A percentile compares a stretch with the other conserved stretches of the same genome.
These are phyloP conservation scores for Cyclopterus lumpus DNA, from an alignment of 2,797 vertebrate species.

Conservation along the genomic window DNA sequence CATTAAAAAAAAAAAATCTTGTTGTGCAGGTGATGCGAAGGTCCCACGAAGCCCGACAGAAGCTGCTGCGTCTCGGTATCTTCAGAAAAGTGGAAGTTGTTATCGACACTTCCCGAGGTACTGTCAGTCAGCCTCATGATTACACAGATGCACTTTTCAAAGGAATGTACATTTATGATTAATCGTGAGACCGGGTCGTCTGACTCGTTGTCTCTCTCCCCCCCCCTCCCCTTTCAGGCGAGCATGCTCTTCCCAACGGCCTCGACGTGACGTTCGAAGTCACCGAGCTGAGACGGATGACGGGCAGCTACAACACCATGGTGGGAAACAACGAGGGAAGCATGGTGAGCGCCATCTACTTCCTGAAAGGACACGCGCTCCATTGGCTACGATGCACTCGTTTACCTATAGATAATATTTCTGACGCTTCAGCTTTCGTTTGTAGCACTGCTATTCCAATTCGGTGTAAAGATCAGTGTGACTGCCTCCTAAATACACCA, in stretches of 20 bases:
- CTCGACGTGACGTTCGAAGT: conserved; percentile 97
- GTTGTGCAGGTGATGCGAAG: conserved; percentile 91
- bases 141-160: background rate
- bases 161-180: background rate
- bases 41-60: conserved; percentile 94
- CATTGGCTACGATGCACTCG: background rate
- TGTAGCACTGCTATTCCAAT: background rate
- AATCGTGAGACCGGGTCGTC: background rate
- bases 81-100: conserved; percentile 96
- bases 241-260: conserved; percentile 94
- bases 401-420: background rate
- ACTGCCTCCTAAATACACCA: background rate
- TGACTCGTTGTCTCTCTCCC: background rate
- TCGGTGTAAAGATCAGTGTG: background rate
- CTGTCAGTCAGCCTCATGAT: background rate
- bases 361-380: background rate
- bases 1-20: background rate
- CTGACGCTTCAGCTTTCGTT: background rate
- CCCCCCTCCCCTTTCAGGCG: conserved; percentile 79
- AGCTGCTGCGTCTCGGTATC: conserved; percentile 92
- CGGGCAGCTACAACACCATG: conserved; percentile 98
- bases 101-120: conserved; percentile 95
- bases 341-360: conserved; percentile 86
- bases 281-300: conserved; percentile 90
- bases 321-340: conserved; percentile 99